Base-by-base conservation (phyloP, 37 sponge, comb jelly and placozoan species). In the Oscarella lobularis region DNA sequence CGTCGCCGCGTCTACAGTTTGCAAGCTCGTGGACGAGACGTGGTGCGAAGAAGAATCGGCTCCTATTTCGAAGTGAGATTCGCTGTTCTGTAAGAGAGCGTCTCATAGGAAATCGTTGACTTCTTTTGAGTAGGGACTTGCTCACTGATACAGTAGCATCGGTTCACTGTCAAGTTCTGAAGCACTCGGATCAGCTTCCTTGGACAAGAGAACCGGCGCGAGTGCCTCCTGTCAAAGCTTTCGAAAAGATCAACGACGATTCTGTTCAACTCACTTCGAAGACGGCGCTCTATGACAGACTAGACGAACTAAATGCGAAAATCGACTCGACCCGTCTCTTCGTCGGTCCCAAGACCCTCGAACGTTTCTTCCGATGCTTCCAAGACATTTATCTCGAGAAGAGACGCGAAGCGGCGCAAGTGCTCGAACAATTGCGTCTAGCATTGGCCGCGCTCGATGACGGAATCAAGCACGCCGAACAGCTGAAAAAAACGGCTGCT, bases 281-380 rank as follows among this genome's bases (percentile, higher is more conserved):
- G 14, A 70, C 32, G 20, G 73, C 73, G 14, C 27, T 70, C 14
- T 29, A n/a, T 9, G 73, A 70, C 14, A 70, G 73, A 29, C 20
- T 70, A 20, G 36, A 29, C 14, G n/a, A 14, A 27, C 32, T n/a
- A 20, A 14, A 70, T 30, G 48, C 9, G 2, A 48, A 68, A 34
- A 33, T 67, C 14, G 27, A 36, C 1, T 31, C 31, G 3, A n/a
- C 27, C 2, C 31, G 79, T 2, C 85, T 85, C 2, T 91, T 80
- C 40, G 80, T 91, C 14, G 88, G 92, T 6, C 88, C 83, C 35
- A 48, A 35, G n/a, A 80, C 81, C 0, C 73, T 79, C 66, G 38
- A 37, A 29, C 67, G 69, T 54, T 87, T 91, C 65, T 40, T 85
- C 1, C 78, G 82, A 55, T 81, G 83, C 67, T 75, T 91, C 31